Percentiles rank a stretch among this genome's conserved stretches.
phyloP scores from a whole-genome alignment of 1,140 invertebrate genomes.

The Apis dorsata region DNA sequence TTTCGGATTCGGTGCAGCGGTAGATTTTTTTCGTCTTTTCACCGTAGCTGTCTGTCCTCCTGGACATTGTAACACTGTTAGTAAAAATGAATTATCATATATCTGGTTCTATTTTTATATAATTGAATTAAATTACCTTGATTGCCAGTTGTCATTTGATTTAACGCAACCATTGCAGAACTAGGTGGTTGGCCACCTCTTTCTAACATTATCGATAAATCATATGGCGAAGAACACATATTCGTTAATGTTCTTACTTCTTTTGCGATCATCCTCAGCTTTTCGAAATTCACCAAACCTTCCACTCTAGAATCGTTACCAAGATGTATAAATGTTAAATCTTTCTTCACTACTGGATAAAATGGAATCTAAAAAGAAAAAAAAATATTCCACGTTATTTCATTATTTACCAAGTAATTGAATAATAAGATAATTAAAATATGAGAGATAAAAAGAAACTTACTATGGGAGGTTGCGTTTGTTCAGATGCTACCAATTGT shows the following conservation, averaged over 20 bases:
- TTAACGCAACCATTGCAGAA: constrained; percentile 92
- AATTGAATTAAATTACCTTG: constrained; percentile 66
- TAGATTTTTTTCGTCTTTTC: constrained; percentile 94
- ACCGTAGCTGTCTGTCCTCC: constrained; percentile 87
- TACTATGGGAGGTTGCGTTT: constrained; percentile 94
- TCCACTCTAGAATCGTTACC: constrained; percentile 98
- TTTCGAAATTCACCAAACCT: constrained; percentile 98
- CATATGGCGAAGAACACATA: constrained; percentile 97
- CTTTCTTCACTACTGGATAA: constrained; percentile 97
- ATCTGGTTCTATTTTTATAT: background rate
- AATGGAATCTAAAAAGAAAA: constrained; percentile 90
- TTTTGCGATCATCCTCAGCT: constrained; percentile 98
- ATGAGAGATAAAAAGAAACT: constrained; percentile 70
- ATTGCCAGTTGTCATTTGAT: constrained; percentile 89
- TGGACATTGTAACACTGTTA: constrained; percentile 56
- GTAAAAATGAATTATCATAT: constrained; percentile 25
- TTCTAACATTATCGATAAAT: constrained; percentile 91
- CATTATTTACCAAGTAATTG: background rate
- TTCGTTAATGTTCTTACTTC: constrained; percentile 96
- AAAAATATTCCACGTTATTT: background rate
- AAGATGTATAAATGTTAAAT: constrained; percentile 98
- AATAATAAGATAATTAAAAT: background rate
- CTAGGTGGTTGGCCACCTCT: constrained; percentile 91
- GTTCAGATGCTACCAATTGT: constrained; percentile 93
- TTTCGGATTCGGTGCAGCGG: constrained; percentile 95